Conservation (phyloP, 2,797 vertebrate genomes). For the Luscinia megarhynchos region DNA sequence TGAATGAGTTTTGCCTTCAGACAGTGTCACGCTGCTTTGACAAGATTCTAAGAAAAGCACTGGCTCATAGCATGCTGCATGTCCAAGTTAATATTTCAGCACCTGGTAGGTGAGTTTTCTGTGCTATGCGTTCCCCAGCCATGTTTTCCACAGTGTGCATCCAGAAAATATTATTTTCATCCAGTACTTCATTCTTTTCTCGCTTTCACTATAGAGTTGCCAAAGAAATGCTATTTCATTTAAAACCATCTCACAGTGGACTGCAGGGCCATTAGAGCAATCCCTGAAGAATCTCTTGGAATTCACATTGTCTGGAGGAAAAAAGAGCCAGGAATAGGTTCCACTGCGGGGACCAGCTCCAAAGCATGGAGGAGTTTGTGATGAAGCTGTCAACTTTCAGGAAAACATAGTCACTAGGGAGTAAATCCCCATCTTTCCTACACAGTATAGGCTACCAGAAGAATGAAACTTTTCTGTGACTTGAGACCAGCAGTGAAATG, state of each 20-base stretch:
- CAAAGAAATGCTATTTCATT: neutral
- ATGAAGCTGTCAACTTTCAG: neutral
- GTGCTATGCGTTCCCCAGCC: neutral
- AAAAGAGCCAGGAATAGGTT: neutral
- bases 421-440: neutral
- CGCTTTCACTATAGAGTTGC: neutral
- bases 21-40: neutral
- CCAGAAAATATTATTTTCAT: neutral
- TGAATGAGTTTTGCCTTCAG: neutral
- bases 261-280: neutral
- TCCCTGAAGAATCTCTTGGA: slow-evolving; percentile 5
- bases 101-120: neutral
- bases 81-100: slow-evolving; percentile 8
- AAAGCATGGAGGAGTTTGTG: neutral
- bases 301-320: neutral
- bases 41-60: neutral
- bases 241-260: neutral
- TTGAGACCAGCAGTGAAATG: neutral
- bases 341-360: neutral
- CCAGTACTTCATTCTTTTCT: neutral
- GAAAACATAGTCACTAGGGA: neutral
- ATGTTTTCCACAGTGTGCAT: neutral
- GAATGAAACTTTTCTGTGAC: neutral
- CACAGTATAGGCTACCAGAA: neutral
- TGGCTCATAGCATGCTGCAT: neutral